These are phyloP conservation scores for Melanotaenia boesemani DNA, from an alignment of 2,797 vertebrate species.

Conservation along the genomic window DNA sequence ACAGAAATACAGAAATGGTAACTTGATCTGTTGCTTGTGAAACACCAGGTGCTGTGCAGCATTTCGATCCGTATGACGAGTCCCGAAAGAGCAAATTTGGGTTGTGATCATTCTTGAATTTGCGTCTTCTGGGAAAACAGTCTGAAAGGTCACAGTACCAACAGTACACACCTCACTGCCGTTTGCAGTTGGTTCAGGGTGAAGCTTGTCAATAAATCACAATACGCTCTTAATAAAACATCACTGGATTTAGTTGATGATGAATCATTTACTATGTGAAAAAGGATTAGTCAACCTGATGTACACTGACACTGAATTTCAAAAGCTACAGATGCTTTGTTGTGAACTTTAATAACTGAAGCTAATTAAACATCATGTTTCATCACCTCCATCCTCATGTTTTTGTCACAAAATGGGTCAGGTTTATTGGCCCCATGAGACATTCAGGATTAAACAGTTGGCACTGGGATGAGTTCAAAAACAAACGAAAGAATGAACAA, in stretches of 20 bases:
- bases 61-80: conserved; percentile 16
- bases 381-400: conserved; percentile 41
- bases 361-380: conserved; percentile 75
- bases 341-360: conserved; percentile 67
- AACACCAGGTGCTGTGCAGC: conserved; percentile 11
- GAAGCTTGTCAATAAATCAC: conserved; percentile 38
- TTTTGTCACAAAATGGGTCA: background rate
- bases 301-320: conserved; percentile 8
- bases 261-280: conserved; percentile 17
- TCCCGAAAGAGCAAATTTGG: conserved; percentile 1
- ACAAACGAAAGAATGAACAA: background rate
- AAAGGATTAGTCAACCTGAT: background rate
- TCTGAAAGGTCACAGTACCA: conserved; percentile 33
- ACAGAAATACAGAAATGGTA: conserved; percentile 4
- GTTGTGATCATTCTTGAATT: conserved; percentile 10
- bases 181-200: conserved; percentile 3
- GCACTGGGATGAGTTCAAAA: conserved; percentile 11
- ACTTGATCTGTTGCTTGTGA: conserved; percentile 11
- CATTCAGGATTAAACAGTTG: conserved; percentile 5
- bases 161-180: background rate
- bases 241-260: conserved; percentile 29
- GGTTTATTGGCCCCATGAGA: conserved; percentile 23
- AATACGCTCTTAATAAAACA: conserved; percentile 22
- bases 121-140: conserved; percentile 16
- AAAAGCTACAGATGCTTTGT: conserved; percentile 56